phyloP scores from a whole-genome alignment of 2,797 vertebrate species.

The Myiotriccus ornatus region DNA sequence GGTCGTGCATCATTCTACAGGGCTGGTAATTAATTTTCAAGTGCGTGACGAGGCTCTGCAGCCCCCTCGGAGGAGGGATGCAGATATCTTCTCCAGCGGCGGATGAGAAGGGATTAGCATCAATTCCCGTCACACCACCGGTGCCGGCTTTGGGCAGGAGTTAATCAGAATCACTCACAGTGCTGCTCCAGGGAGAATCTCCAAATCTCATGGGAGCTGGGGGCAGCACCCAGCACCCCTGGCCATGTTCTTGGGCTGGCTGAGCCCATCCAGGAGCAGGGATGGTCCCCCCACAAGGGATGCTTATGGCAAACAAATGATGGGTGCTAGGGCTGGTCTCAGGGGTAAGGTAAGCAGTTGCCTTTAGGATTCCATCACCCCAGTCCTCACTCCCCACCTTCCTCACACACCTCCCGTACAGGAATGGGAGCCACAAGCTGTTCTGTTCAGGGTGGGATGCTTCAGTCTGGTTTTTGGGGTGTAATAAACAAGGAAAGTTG shows the following conservation, averaged over 20 bases:
- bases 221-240: background rate
- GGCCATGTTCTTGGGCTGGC: accelerated
- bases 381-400: background rate
- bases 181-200: background rate
- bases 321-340: background rate
- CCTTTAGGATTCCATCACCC: background rate
- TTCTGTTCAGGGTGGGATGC: background rate
- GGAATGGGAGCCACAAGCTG: accelerated
- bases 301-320: background rate
- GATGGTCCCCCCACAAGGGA: accelerated
- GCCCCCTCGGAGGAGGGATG: background rate
- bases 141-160: background rate
- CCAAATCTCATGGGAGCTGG: background rate
- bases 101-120: background rate
- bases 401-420: background rate
- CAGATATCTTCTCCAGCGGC: background rate
- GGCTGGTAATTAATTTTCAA: conserved; percentile 68
- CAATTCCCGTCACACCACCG: background rate
- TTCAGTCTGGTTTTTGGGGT: accelerated
- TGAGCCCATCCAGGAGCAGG: background rate
- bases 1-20: background rate
- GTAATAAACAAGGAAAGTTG: background rate
- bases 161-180: background rate
- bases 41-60: background rate
- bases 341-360: background rate